Evolutionary conservation across 2,888 invertebrate genomes (phyloP).

Genomic region (Aricia artaxerxes): DNA sequence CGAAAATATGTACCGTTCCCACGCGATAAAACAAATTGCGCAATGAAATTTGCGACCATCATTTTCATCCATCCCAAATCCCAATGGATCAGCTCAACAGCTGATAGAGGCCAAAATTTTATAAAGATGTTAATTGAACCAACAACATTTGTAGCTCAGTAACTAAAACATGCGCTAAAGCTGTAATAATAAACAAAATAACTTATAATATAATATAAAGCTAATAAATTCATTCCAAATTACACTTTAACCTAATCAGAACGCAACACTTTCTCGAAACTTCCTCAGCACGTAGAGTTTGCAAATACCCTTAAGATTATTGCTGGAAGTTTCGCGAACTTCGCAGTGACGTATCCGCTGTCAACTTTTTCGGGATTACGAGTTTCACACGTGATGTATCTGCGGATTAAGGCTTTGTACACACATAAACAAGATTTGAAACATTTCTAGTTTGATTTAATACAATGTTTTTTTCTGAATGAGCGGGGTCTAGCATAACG

Average conservation of each 20-base stretch:
- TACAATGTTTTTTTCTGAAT: neutral
- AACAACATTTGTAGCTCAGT: neutral
- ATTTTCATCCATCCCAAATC: no score
- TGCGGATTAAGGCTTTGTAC: conserved; percentile 6
- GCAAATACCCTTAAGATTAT: conserved; percentile 30
- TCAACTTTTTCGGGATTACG: conserved; percentile 33
- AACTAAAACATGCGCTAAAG: neutral
- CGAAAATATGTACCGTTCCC: no score
- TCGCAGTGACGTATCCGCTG: conserved; percentile 30
- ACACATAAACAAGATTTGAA: conserved; percentile 7
- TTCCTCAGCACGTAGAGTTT: conserved; percentile 8
- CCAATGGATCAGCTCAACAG: no score
- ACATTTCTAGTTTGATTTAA: neutral
- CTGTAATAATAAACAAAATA: no score
- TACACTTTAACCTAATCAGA: conserved; percentile 14
- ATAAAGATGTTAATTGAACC: no score
- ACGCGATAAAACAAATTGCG: no score
- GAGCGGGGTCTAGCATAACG: no score
- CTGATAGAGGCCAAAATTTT: no score
- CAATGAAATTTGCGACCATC: no score
- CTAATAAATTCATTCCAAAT: neutral
- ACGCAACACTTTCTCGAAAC: neutral
- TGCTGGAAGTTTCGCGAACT: conserved; percentile 24
- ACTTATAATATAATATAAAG: neutral
- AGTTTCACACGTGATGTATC: conserved; percentile 34